Conservation (phyloP, 2,797 vertebrate genomes). For the Spinus olivaceus region DNA sequence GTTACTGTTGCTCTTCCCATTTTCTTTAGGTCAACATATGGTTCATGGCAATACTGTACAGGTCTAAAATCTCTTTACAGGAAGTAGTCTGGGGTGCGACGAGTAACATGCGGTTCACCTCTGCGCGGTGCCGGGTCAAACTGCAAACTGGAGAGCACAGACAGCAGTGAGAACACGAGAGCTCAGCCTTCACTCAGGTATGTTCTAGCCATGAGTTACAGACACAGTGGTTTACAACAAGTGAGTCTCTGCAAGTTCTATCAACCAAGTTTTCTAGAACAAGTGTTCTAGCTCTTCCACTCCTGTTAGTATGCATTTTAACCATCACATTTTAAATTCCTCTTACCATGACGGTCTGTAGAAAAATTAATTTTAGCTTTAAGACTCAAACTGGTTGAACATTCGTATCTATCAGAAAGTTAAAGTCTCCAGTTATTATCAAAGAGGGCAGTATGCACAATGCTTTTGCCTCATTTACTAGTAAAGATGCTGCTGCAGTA, state of each 20-base stretch:
- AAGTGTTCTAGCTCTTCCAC: neutral
- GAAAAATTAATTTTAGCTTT: neutral
- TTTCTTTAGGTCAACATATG: slow-evolving; percentile 79
- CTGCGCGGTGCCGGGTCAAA: slow-evolving; percentile 95
- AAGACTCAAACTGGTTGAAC: neutral
- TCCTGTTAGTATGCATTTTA: neutral
- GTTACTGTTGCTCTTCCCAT: slow-evolving; percentile 82
- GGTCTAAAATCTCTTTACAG: slow-evolving; percentile 85
- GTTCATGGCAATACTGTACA: slow-evolving; percentile 89
- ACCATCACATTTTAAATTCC: neutral
- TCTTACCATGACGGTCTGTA: neutral
- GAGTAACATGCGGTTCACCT: slow-evolving; percentile 95
- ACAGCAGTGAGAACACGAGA: neutral
- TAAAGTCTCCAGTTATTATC: neutral
- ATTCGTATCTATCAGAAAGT: neutral
- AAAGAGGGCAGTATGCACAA: neutral
- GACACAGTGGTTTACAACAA: neutral
- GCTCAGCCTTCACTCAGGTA: fast-evolving
- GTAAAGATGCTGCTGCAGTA: neutral
- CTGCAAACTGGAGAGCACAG: slow-evolving; percentile 86
- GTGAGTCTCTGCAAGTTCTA: neutral
- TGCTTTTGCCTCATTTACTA: neutral
- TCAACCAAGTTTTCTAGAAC: neutral
- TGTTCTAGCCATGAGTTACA: neutral
- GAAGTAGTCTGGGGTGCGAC: slow-evolving; percentile 97